phyloP scores from a whole-genome alignment of 2,888 invertebrate genomes.

The Tubulanus polymorphus region DNA sequence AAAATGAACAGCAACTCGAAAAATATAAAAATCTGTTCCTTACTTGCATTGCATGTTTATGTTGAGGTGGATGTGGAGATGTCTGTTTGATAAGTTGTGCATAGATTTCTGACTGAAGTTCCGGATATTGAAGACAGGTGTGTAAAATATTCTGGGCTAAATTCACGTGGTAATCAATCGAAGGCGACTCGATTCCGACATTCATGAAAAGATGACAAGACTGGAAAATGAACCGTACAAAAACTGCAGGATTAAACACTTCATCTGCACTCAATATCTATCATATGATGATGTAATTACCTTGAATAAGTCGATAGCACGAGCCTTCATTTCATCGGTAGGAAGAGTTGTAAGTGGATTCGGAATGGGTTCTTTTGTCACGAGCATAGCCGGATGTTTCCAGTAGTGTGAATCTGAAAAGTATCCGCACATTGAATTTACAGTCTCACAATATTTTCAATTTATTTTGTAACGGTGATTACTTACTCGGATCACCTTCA shows the following conservation, averaged over 20 bases:
- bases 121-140: conserved; percentile 82
- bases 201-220: conserved; percentile 95
- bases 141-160: conserved; percentile 93
- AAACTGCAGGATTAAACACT: not conserved
- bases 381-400: conserved; percentile 86
- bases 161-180: conserved; percentile 90
- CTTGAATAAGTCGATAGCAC: conserved; percentile 91
- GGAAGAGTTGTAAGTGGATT: conserved; percentile 87
- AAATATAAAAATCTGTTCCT: conserved; percentile 12
- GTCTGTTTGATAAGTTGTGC: conserved; percentile 90
- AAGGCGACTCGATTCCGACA: conserved; percentile 89
- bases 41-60: conserved; percentile 79
- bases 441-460: not conserved
- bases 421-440: conserved; percentile 20
- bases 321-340: conserved; percentile 80
- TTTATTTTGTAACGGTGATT: not conserved
- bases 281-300: conserved; percentile 53
- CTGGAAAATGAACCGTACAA: conserved; percentile 56
- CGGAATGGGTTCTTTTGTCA: conserved; percentile 85
- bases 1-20: too few relatives aligned
- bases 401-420: conserved; percentile 65
- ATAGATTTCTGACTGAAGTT: conserved; percentile 89
- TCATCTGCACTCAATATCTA: not conserved
- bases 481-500: conserved; percentile 83
- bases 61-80: conserved; percentile 71